Evolutionary conservation across 2,113 vertebrate species (phyloP), one percentile per base, ranked within the genome.

Genomic region (Coptodon rendalli): DNA sequence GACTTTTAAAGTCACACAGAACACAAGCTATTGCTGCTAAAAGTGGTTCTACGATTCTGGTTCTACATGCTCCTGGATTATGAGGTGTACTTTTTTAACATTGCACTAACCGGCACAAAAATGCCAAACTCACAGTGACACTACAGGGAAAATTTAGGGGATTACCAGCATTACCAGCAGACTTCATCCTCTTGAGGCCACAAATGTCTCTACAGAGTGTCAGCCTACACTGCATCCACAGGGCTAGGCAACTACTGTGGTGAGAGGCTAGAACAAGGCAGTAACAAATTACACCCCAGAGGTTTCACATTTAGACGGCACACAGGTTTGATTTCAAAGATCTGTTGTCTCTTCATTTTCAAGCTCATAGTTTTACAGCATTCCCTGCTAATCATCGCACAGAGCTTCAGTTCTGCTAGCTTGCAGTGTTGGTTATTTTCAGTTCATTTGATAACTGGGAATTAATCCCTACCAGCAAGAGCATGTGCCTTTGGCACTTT

Each of bases 341-440:
- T 86, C 34, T 45, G 61, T 90, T 87, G 86, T 87, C 83, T 92
- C 90, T 93, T 87, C 57, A 43, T 87, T 84, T 88, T 11, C 52
- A 22, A 79, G 86, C 68, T 85, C 84, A 88, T 80, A 88, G 87
- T 38, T 94, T 94, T 84, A 83, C 45, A 89, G 84, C 88, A 81
- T 87, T 76, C 73, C n/a, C 71, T 13, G 59, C 80, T 89, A 81
- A 82, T 89, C 68, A 81, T 54, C 68, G 24, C 79, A 17, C 54
- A 53, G 76, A 71, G 91, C 94, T 90, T 91, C 76, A 84, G 83
- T 92, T 94, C 91, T 93, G 90, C 93, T 83, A 82, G 86, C 89
- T 94, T 93, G 89, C 92, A 91, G 27, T 14, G 81, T 84, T 17
- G 82, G 90, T 84, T 95, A 95, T 95, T 95, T 95, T 95, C 83